Evolutionary conservation across 2,797 vertebrate genomes (phyloP).

Genomic region (Cyprinodon diabolis): DNA sequence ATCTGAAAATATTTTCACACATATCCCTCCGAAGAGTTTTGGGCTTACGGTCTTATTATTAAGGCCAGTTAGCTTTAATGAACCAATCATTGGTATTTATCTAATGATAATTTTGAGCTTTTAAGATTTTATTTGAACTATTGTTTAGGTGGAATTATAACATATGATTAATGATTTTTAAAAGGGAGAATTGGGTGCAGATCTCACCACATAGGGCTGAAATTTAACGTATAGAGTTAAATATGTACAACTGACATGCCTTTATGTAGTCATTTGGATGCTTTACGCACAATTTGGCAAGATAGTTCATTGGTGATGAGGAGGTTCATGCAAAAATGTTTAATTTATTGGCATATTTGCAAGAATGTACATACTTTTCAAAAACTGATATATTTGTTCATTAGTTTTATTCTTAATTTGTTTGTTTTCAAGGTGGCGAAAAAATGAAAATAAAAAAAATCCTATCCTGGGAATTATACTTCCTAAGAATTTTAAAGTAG

Average conservation of each 20-base stretch:
- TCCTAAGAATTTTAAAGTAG: not conserved
- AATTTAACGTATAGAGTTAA: not conserved
- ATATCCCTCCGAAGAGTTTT: constrained; percentile 48
- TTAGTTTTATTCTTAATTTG: not conserved
- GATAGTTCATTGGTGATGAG: not conserved
- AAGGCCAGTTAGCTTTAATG: constrained; percentile 28
- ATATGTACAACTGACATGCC: not conserved
- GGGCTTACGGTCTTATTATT: constrained; percentile 71
- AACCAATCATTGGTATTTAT: not conserved
- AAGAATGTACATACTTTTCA: not conserved
- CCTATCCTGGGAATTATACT: not conserved
- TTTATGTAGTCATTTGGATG: not conserved
- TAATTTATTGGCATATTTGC: not conserved
- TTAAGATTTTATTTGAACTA: not conserved
- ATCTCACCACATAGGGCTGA: no score
- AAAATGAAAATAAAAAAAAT: not conserved
- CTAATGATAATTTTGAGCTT: not conserved
- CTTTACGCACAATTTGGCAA: not conserved
- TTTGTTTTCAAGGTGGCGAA: not conserved
- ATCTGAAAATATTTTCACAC: constrained; percentile 69
- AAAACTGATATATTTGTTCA: not conserved
- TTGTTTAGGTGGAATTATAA: not conserved
- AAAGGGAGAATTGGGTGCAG: not conserved
- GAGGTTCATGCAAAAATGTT: not conserved
- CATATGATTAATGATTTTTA: not conserved